Conservation (phyloP, 2,888 invertebrate species). For the Pegoplata infirma region DNA sequence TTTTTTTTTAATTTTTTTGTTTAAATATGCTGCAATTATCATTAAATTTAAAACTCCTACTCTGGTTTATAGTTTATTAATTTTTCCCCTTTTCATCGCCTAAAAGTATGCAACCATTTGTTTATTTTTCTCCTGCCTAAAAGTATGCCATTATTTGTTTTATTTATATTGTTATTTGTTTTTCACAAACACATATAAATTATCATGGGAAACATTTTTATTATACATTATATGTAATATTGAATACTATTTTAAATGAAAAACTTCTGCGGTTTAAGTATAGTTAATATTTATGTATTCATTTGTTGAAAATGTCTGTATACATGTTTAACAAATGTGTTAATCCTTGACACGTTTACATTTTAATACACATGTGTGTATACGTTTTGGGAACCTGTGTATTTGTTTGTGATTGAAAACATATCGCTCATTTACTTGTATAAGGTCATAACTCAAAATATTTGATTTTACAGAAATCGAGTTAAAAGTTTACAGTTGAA, state of each 20-base stretch:
- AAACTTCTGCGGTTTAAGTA: background rate
- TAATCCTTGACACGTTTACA: conserved; percentile 12
- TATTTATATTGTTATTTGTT: background rate
- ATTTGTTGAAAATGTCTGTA: background rate
- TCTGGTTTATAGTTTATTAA: no score
- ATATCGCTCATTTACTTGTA: no score
- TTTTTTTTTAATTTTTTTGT: background rate
- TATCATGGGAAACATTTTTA: conserved; percentile 22
- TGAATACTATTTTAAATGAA: background rate
- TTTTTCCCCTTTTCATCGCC: no score
- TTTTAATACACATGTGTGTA: background rate
- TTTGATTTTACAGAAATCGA: no score
- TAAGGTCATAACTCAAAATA: no score
- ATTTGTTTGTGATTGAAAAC: no score
- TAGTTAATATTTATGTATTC: background rate
- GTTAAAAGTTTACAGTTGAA: no score
- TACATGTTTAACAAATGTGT: conserved; percentile 10
- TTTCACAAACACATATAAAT: background rate
- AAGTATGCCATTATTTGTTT: conserved; percentile 8
- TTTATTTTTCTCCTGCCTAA: background rate
- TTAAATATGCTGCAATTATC: no score
- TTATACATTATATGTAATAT: conserved; percentile 2
- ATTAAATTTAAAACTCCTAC: no score
- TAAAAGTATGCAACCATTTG: conserved; percentile 10
- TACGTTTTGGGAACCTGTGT: no score